Base-by-base conservation (phyloP, 2,888 invertebrate genomes). In the Lithophane semibrunnea region DNA sequence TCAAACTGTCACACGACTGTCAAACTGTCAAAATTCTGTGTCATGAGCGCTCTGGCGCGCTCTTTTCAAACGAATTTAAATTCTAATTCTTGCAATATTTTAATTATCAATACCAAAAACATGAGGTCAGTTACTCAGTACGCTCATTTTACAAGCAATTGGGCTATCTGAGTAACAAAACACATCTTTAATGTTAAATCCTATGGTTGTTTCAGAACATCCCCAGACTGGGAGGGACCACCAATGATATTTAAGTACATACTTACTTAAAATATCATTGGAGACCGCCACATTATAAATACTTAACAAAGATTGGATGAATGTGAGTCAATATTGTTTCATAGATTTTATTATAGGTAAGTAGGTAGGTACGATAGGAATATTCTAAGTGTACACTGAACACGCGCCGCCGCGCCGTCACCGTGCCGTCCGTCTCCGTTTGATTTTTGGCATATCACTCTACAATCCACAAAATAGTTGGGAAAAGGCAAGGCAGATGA, bases 31-130 rank as follows among this genome's bases (percentile, higher is more conserved):
- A 77, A 58, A 52, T 44, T 47, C 37, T 8, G 58, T 61, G 74
- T 37, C 60, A 81, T 82, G 13, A 75, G 82, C 82, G 61, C 75
- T 47, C 10, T 21, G 24, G 37, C 54, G 77, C 77, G 77, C 47
- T 60, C 52, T 54, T 82, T 82, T 42, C 44, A 82, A 82, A 63
- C 24, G 12, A 54, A 74, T 73, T 74, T 75, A 21, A 60, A 21
- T 52, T 56, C 9, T 75, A 58, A 37, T 73, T 74, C n/a, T n/a
- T 73, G 8, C 18, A 49, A 24, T 49, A 49, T 49, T 58, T 58
- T 42, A 10, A 21, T 4, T 10, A 42, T 77, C 12, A 42, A 42
- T 47, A 29, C 13, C 42, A 49, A 16, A 56, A 80, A 49, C 8
- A 71, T 76, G 79, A 18, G 13, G 9, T 7, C 49, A 56, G 3